Base-by-base conservation (phyloP, 2,113 vertebrate genomes). In the Rhagologus leucostigma region DNA sequence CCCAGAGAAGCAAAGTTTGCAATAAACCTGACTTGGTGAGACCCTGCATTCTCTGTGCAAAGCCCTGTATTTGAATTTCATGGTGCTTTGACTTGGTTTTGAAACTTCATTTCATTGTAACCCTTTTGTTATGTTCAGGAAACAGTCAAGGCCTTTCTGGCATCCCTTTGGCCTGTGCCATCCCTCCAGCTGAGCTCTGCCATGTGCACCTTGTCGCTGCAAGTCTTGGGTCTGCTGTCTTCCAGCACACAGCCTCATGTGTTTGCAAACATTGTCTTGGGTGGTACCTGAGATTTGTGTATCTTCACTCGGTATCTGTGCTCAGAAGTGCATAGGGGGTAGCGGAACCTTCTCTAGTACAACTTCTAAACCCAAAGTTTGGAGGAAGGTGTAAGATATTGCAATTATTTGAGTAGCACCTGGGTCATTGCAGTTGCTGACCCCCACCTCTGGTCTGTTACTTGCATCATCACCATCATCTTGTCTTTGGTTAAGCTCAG, bases 171-270 rank as follows among this genome's bases (percentile, higher is more conserved):
- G 27, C 52, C 50, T 21, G 23, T 44, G 15, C 33, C 6, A 21
- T 55, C 29, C 50, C 11, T 22, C 41, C 33, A 35, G 29, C 39
- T 82, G 56, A 65, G 29, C 50, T 65, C 41, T 47, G 29, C 55
- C 9, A 1, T 20, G 22, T 62, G 73, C 12, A 27, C 17, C 19
- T 44, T 49, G 33, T 75, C 42, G 7, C 39, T 73, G 64, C 50
- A 46, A 0, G 39, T 65, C 37, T 55, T 0, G 0, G 10, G 16
- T 39, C 55, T 42, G 29, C 29, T 42, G n/a, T 15, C 42, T 69
- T 44, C n/a, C 46, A 29, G 1, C 0, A 11, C 20, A n/a, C 24
- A 82, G 29, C 41, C 50, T 26, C 1, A 4, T 0, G 1, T 53
- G 32, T 56, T 57, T 84, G 64, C 33, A 68, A 30, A 64, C 46